These are phyloP conservation scores for Tiphia femorata DNA, from an alignment of 2,888 invertebrate species.

Conservation along the genomic window DNA sequence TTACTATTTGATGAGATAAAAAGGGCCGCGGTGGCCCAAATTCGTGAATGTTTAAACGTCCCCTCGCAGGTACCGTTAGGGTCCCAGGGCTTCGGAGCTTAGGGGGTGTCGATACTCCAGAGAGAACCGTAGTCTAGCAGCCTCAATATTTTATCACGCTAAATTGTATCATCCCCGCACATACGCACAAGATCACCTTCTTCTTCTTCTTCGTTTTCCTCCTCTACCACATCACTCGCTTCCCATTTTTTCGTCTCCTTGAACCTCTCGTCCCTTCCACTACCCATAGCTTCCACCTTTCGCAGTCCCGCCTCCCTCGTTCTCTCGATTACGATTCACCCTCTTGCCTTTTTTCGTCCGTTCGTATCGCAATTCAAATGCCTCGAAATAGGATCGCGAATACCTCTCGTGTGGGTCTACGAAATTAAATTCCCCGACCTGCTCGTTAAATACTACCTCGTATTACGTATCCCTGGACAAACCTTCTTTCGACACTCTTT, in stretches of 20 bases:
- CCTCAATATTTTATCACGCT: slow-evolving; percentile 63
- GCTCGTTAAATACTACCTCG: no score
- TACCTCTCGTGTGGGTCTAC: no score
- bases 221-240: neutral
- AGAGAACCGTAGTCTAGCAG: slow-evolving; percentile 58
- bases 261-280: neutral
- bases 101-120: slow-evolving; percentile 63
- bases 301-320: no score
- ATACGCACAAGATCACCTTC: slow-evolving; percentile 26
- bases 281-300: no score
- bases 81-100: slow-evolving; percentile 52
- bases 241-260: neutral
- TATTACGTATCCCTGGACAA: no score
- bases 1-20: slow-evolving; percentile 67
- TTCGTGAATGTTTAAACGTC: slow-evolving; percentile 58
- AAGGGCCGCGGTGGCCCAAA: slow-evolving; percentile 55
- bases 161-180: slow-evolving; percentile 59
- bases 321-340: neutral
- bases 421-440: no score
- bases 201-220: slow-evolving; percentile 31
- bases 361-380: no score
- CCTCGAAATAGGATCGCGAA: no score
- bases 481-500: no score
- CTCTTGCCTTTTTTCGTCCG: no score
- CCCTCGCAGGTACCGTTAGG: slow-evolving; percentile 44